Base-by-base conservation (phyloP, 37 sponge, comb jelly and placozoan species). In the Amphimedon queenslandica region DNA sequence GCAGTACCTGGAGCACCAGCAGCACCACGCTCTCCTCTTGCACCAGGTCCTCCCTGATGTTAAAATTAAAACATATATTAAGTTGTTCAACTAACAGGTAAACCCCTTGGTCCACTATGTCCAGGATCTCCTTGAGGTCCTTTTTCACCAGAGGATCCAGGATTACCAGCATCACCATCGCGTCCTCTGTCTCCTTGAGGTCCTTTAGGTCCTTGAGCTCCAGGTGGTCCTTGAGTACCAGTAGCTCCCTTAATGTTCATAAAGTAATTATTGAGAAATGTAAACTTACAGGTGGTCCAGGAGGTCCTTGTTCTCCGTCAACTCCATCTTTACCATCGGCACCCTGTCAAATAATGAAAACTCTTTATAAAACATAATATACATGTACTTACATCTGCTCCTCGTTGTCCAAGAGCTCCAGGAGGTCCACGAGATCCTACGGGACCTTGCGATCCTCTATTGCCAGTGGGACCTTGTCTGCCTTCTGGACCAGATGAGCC, bases 51-150 rank as follows among this genome's bases (percentile, higher is more conserved):
- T 40, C 87, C 87, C 83, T 82, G 43, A 32, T 24, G 24, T 8
- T 36, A 70, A 18, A 40, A 67, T 47, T 13, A 18, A 18, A 47
- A 47, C 53, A 35, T 18, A 35, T 40, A 41, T 43, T 40, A 2
- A 70, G 43, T 27, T 43, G 71, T 28, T n/a, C 27, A 1, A n/a
- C 63, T 25, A 64, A 69, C 90, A 63, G 69, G 42, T 29, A 72
- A 77, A 61, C 90, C 90, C 32, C 78, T 72, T 53, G 66, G 81
- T 66, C 90, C 90, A 34, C 55, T 27, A 32, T 81, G 68, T 33
- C 90, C 90, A 38, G 57, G 23, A 29, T 68, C 70, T 58, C 89
- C 89, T 39, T 56, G 37, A 13, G 69, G 77, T 42, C 89, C 85
- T 41, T 36, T 11, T 25, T 60, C 61, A 6, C 61, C 61, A 25